Conservation (phyloP, 2,888 invertebrate species). For the Stenotaenia linearis region DNA sequence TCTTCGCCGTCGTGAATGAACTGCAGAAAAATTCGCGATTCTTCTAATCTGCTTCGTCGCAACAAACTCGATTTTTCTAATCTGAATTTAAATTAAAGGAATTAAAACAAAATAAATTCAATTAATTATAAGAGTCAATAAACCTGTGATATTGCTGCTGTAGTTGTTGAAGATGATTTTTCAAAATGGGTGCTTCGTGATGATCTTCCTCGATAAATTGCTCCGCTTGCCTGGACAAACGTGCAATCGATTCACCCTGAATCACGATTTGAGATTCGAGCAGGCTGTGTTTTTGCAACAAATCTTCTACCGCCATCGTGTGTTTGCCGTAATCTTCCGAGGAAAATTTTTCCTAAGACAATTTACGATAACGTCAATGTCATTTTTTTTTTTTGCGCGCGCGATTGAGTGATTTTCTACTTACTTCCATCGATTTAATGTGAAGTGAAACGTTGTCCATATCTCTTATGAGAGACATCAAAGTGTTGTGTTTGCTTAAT, state of each 20-base stretch:
- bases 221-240: constrained; percentile 59
- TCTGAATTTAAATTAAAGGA: constrained; percentile 45
- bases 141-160: background rate
- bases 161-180: constrained; percentile 67
- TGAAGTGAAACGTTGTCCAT: constrained; percentile 82
- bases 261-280: constrained; percentile 87
- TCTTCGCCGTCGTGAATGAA: constrained; percentile 96
- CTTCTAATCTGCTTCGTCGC: constrained; percentile 77
- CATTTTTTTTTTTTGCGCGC: background rate
- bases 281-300: constrained; percentile 87
- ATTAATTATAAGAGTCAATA: background rate
- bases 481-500: constrained; percentile 68
- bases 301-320: constrained; percentile 86
- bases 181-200: constrained; percentile 58
- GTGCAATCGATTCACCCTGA: constrained; percentile 74
- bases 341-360: constrained; percentile 52
- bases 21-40: constrained; percentile 87
- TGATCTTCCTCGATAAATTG: constrained; percentile 56
- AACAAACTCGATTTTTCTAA: constrained; percentile 65
- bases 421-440: constrained; percentile 73
- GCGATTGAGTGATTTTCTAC: constrained; percentile 37
- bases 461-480: constrained; percentile 84
- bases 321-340: constrained; percentile 90
- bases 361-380: background rate
- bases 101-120: background rate